Percentiles rank a stretch among this genome's conserved stretches.
phyloP scores from a whole-genome alignment of 2,888 invertebrate genomes.

The Notocelia uddmanniana region DNA sequence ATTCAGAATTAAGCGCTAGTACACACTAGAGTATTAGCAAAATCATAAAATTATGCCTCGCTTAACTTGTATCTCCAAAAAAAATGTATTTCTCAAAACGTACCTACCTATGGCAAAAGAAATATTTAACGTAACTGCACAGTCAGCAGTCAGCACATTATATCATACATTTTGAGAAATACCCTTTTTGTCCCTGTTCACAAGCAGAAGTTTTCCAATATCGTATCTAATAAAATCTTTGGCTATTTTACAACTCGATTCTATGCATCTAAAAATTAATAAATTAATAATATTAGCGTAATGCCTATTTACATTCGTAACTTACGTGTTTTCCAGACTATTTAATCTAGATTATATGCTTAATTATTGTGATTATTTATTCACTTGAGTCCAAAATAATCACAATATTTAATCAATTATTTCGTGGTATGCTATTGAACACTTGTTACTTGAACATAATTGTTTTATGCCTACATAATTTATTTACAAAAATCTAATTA shows the following conservation, averaged over 20 bases:
- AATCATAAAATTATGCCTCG: background rate
- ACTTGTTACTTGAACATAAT: slow-evolving; percentile 45
- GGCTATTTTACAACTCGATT: slow-evolving; percentile 1
- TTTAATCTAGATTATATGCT: slow-evolving; percentile 14
- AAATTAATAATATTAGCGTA: slow-evolving; percentile 17
- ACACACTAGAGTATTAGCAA: too few relatives aligned
- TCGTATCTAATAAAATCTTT: background rate
- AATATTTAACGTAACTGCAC: too few relatives aligned
- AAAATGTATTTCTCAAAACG: too few relatives aligned
- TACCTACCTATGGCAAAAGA: too few relatives aligned
- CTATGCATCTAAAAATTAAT: slow-evolving; percentile 18
- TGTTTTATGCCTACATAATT: slow-evolving; percentile 40
- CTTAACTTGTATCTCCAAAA: too few relatives aligned
- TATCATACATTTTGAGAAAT: background rate
- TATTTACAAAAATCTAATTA: slow-evolving; percentile 42
- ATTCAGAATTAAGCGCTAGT: background rate
- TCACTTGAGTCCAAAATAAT: background rate
- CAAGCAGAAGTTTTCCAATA: background rate
- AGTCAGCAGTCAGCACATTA: too few relatives aligned
- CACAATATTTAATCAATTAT: slow-evolving; percentile 17
- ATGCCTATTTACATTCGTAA: slow-evolving; percentile 29
- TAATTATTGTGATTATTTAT: slow-evolving; percentile 8
- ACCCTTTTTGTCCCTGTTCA: background rate
- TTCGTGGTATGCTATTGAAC: slow-evolving; percentile 42
- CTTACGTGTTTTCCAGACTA: slow-evolving; percentile 17